Evolutionary conservation across 1,140 invertebrate genomes (phyloP).

Genomic region (Drosophila tropicalis): DNA sequence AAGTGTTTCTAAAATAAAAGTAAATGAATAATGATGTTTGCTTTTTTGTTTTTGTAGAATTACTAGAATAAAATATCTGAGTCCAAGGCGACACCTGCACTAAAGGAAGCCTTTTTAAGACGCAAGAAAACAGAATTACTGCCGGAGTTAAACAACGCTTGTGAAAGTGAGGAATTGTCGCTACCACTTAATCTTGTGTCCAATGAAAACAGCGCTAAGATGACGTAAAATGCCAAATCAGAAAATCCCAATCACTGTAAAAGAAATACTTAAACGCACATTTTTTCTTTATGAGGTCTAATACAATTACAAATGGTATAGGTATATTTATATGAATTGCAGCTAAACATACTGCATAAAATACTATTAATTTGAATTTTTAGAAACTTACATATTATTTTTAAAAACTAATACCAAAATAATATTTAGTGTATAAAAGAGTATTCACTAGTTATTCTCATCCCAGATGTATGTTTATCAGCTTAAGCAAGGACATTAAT

Average conservation of each 20-base stretch:
- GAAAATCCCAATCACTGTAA: slow-evolving; percentile 49
- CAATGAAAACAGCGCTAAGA: slow-evolving; percentile 80
- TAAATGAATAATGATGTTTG: no score
- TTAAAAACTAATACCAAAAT: slow-evolving; percentile 78
- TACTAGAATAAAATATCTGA: slow-evolving; percentile 67
- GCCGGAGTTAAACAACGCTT: slow-evolving; percentile 61
- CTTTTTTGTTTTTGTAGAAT: slow-evolving; percentile 37
- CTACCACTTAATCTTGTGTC: slow-evolving; percentile 79
- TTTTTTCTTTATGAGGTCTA: slow-evolving; percentile 64
- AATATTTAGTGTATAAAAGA: slow-evolving; percentile 50
- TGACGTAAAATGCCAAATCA: slow-evolving; percentile 79
- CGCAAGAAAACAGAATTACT: slow-evolving; percentile 61
- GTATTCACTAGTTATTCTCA: slow-evolving; percentile 49
- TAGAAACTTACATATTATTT: slow-evolving; percentile 65
- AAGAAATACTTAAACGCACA: slow-evolving; percentile 49
- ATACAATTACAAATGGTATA: slow-evolving; percentile 41
- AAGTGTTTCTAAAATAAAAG: neutral
- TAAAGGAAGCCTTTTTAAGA: slow-evolving; percentile 67
- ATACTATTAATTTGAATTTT: slow-evolving; percentile 51
- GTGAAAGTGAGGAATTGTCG: slow-evolving; percentile 65
- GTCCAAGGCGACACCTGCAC: slow-evolving; percentile 47
- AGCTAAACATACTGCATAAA: slow-evolving; percentile 45
- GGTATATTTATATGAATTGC: slow-evolving; percentile 12
- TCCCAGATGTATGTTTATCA: slow-evolving; percentile 47
- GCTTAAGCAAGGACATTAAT: slow-evolving; percentile 74